Evolutionary conservation across 1,140 invertebrate genomes (phyloP), one percentile per base, ranked within the genome.

Genomic region (Aradophagus sp.): DNA sequence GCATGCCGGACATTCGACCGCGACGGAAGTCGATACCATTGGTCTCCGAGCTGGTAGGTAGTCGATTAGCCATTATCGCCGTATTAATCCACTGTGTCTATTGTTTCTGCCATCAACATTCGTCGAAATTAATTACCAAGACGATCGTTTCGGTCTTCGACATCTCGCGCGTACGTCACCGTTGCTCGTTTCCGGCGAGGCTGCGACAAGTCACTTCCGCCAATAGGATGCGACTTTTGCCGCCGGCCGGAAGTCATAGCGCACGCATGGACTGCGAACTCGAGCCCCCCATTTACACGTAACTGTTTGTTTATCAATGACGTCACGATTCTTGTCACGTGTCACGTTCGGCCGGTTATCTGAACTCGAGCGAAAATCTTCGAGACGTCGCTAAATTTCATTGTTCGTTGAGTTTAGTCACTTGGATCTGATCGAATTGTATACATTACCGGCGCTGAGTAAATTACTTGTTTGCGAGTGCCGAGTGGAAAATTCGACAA

Each of bases 1-100:
- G 97, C 80, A 99, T 98, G 95, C 97, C 98, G 20, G 97, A 99
- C 83, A 98, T 99, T 86, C 91, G 97, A 81, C 96, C 96, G 56
- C 89, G 93, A 79, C 89, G 97, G 80, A 99, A 99, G 87, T 98
- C 97, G 14, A 98, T 99, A 78, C 96, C 97, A 53, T 90, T 99
- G 77, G 97, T 99, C 76, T 99, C 97, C 55, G 98, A 99, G 88
- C 89, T 99, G 92, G 98, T 99, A 92, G 93, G 95, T 93, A 81
- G 61, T 74, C 77, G 75, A 81, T 83, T 76, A 74, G 58, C 71
- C 66, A 74, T 80, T 76, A 75, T 56, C 55, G 27, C 73, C 62
- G 38, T 63, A 58, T 39, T 55, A 47, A 69, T 71, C 58, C 50
- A 59, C 59, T 71, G 66, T 74, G 42, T 77, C 16, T 63, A 75